Conservation (phyloP, 2,797 vertebrate genomes). For the Scomberomorus guttatus region DNA sequence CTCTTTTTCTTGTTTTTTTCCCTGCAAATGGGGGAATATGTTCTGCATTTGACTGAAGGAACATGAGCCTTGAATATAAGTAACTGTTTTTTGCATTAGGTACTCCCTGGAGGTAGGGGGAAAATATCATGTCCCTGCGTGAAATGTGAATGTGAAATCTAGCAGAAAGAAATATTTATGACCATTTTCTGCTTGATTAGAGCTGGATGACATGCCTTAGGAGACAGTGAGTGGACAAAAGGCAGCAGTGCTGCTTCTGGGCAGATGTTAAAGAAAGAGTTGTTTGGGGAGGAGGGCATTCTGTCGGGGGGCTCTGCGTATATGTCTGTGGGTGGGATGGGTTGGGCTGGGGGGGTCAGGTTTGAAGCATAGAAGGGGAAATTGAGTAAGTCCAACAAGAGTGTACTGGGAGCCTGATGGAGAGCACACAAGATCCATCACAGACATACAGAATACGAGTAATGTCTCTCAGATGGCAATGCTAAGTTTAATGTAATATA, state of each 20-base stretch:
- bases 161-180: constrained; percentile 99
- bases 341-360: constrained; percentile 3
- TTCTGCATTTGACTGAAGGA: constrained; percentile 91
- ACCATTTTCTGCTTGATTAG: constrained; percentile 99
- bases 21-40: constrained; percentile 81
- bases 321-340: constrained; percentile 34
- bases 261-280: constrained; percentile 92
- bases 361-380: constrained; percentile 51
- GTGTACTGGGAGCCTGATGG: constrained; percentile 48
- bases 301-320: constrained; percentile 19
- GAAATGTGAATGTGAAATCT: constrained; percentile 99
- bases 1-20: constrained; percentile 26
- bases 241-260: constrained; percentile 77
- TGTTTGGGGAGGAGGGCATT: constrained; percentile 83
- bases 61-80: constrained; percentile 94
- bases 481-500: constrained; percentile 13
- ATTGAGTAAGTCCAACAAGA: constrained; percentile 61
- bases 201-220: constrained; percentile 96
- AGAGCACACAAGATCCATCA: constrained; percentile 54
- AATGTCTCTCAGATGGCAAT: constrained; percentile 35
- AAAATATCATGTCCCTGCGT: constrained; percentile 94
- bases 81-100: constrained; percentile 97
- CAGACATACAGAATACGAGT: constrained; percentile 25
- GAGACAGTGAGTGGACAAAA: constrained; percentile 95
- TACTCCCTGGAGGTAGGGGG: constrained; percentile 93